Base-by-base conservation (phyloP, 2,797 vertebrate species). In the Bryconaethiops microstoma region DNA sequence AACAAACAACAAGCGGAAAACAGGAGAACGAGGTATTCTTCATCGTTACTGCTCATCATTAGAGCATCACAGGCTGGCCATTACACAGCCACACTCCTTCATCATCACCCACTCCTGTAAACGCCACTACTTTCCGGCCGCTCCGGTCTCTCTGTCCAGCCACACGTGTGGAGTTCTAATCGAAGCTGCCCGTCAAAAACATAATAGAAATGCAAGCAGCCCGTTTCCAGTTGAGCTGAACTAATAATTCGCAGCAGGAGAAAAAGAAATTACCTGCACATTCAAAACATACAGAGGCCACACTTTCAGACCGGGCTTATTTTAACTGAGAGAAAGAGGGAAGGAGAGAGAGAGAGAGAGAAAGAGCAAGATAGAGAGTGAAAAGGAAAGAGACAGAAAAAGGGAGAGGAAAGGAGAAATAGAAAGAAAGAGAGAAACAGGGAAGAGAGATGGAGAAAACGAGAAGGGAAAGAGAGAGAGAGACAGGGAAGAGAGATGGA, bases 221-320 rank as follows among this genome's bases (percentile, higher is more conserved):
- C 71, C 25, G 42, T 72, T 72, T 72, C 70, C 16, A 10, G 70
- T 55, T 19, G 21, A 55, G 70, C 50, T 69, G 35, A 67, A 64
- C 73, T 64, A 74, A 60, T 80, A 52, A 14, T 50, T 42, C 4
- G 57, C n/a, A 2, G 48, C 68, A 63, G 23, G 19, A n/a, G 17
- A 23, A 23, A 55, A 68, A 59, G 52, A 23, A 48, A 80, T 74
- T 80, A 68, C 63, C 35, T 75, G 60, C 78, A 64, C 59, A 23
- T 45, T 78, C 25, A 6, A 63, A 70, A 52, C 19, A 35, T 54
- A 70, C 17, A 54, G 71, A 62, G 48, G 63, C 74, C 74, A 69
- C n/a, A 16, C 14, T 3, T 21, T 17, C 55, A 7, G 7, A 10
- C 59, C 1, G 2, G 55, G 29, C 3, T 29, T 3, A 29, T 29